Evolutionary conservation across 2,888 invertebrate species (phyloP), one percentile per base, ranked within the genome.

Genomic region (Pyrrhosoma nymphula): DNA sequence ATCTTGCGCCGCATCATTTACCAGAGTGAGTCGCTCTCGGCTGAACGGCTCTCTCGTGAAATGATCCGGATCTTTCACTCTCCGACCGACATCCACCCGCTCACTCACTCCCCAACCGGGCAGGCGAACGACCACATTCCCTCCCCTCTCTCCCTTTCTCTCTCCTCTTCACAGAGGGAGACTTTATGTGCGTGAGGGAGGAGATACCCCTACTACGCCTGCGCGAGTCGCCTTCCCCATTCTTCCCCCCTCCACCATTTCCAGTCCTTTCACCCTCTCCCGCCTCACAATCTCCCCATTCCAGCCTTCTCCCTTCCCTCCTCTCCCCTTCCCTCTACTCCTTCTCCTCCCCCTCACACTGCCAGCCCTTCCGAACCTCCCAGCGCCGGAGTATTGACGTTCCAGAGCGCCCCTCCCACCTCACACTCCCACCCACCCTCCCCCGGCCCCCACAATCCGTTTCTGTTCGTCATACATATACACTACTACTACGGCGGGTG

Each of bases 341-440:
- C 56, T 56, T 56, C 56, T 56, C 90, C 56, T 56, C 90, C 56
- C 82, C 35, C 90, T 35, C 56, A 30, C 91, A 63, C 91, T 91
- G 63, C 90, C 35, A 35, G 30, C 60, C 26, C 82, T 35, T 10
- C 82, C 82, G 30, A 35, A 35, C 82, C 82, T 35, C 47, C 82
- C 82, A 8, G 82, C 6, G 82, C 82, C 35, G 30, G 93, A 93
- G 93, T 93, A 93, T 93, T 93, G 93, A 93, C 93, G 93, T 93
- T 93, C 93, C 93, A 26, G n/a, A n/a, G 93, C 69, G 93, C 93
- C 93, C 93, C 93, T 63, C 93, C 93, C 47, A 63, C 69, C n/a
- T 55, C 91, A 26, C 91, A 6, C 35, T n/a, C 56, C 35, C 35
- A 10, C 3, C 60, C 60, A 14, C 69, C 39, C 63, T n/a, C 60